Conservation (phyloP, 2,797 vertebrate genomes). For the Yasuhikotakia modesta region DNA sequence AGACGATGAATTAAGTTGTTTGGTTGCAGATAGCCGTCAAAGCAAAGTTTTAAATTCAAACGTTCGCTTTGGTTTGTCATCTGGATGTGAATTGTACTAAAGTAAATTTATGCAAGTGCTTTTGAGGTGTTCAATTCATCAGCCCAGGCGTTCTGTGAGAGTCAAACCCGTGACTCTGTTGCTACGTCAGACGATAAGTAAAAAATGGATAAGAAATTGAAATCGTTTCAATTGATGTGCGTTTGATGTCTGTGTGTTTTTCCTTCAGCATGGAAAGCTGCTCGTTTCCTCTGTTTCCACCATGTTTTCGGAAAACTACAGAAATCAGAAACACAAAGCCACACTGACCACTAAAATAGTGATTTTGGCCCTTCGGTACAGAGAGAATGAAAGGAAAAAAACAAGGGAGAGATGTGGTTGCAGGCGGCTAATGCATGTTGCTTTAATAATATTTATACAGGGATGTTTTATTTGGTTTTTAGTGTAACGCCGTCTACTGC, state of each 20-base stretch:
- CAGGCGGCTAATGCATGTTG: slow-evolving; percentile 39
- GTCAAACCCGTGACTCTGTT: too few relatives aligned
- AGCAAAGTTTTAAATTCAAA: not conserved
- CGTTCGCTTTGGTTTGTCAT: too few relatives aligned
- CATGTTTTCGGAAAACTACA: slow-evolving; percentile 53
- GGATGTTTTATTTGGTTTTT: slow-evolving; percentile 53
- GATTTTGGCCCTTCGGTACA: not conserved
- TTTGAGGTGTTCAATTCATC: too few relatives aligned
- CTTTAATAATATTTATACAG: slow-evolving; percentile 62
- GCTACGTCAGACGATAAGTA: too few relatives aligned
- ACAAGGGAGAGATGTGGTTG: slow-evolving; percentile 34
- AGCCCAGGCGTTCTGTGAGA: too few relatives aligned
- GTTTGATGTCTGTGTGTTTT: too few relatives aligned
- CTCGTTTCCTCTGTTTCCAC: not conserved
- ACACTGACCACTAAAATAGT: slow-evolving; percentile 24
- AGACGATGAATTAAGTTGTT: not conserved
- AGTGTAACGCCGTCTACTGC: slow-evolving; percentile 27
- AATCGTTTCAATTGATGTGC: too few relatives aligned
- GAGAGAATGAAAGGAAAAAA: slow-evolving; percentile 39
- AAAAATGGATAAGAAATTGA: too few relatives aligned
- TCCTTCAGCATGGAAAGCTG: not conserved
- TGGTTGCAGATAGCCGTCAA: not conserved
- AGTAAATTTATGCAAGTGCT: too few relatives aligned
- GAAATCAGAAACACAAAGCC: slow-evolving; percentile 40
- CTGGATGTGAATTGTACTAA: too few relatives aligned